Evolutionary conservation across 2,797 vertebrate species (phyloP).

Genomic region (Bovichtus variegatus): DNA sequence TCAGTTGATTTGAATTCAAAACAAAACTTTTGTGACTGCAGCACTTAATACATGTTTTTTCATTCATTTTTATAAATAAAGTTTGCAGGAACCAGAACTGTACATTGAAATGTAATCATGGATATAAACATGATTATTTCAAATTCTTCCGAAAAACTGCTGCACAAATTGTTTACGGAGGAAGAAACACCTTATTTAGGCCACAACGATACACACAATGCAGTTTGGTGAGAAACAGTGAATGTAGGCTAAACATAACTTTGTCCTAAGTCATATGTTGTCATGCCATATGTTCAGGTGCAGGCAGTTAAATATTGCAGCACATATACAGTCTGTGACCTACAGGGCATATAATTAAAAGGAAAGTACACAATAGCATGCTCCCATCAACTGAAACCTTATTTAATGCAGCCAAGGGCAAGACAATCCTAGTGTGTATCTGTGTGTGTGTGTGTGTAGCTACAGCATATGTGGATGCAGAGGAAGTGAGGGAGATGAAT

Average conservation of each 20-base stretch:
- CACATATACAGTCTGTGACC: background rate
- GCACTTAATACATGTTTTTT: too few relatives aligned
- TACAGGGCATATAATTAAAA: background rate
- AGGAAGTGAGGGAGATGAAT: slow-evolving; percentile 17
- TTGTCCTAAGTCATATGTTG: background rate
- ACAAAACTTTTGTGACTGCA: too few relatives aligned
- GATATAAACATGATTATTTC: background rate
- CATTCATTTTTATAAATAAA: too few relatives aligned
- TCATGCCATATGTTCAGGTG: background rate
- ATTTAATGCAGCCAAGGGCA: slow-evolving; percentile 7
- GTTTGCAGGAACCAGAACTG: too few relatives aligned
- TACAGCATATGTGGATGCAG: background rate
- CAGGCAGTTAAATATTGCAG: background rate
- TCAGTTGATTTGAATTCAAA: too few relatives aligned
- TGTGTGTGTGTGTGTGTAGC: background rate
- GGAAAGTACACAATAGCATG: background rate
- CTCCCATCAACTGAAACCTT: background rate
- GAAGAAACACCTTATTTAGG: background rate
- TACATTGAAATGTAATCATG: too few relatives aligned
- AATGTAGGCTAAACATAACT: background rate
- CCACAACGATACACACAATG: background rate
- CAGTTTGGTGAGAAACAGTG: background rate
- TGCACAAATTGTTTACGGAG: background rate
- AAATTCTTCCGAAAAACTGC: background rate
- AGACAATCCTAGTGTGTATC: background rate